Conservation (phyloP, 1,140 invertebrate species). For the Bactericera cockerelli region DNA sequence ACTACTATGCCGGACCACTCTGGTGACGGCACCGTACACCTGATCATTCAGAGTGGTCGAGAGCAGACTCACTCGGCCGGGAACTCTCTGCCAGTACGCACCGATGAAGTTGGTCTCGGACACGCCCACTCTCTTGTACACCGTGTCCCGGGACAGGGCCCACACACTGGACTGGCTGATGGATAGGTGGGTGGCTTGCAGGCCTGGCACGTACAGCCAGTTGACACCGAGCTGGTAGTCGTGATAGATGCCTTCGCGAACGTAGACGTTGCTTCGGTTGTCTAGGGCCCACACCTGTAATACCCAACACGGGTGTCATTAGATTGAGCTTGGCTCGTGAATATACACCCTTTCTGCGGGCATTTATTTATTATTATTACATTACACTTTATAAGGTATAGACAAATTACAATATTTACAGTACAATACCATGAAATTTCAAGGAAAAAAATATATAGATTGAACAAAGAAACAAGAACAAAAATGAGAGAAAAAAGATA, state of each 20-base stretch:
- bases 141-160: constrained; percentile 32
- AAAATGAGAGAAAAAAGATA: no score
- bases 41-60: constrained; percentile 20
- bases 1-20: background rate
- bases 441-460: no score
- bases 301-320: no score
- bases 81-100: constrained; percentile 38
- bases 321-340: no score
- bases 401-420: no score
- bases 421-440: no score
- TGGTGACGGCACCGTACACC: background rate
- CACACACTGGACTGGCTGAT: constrained; percentile 35
- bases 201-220: constrained; percentile 36
- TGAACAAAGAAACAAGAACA: no score
- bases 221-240: constrained; percentile 34
- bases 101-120: constrained; percentile 34
- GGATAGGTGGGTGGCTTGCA: constrained; percentile 32
- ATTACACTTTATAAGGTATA: no score
- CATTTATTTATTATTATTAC: no score
- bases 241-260: constrained; percentile 35
- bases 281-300: constrained; percentile 41
- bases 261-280: constrained; percentile 34
- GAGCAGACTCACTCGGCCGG: constrained; percentile 30
- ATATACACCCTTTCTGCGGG: no score
- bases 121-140: constrained; percentile 35